Base-by-base conservation (phyloP, 1,140 invertebrate genomes). In the Goniozus legneri region DNA sequence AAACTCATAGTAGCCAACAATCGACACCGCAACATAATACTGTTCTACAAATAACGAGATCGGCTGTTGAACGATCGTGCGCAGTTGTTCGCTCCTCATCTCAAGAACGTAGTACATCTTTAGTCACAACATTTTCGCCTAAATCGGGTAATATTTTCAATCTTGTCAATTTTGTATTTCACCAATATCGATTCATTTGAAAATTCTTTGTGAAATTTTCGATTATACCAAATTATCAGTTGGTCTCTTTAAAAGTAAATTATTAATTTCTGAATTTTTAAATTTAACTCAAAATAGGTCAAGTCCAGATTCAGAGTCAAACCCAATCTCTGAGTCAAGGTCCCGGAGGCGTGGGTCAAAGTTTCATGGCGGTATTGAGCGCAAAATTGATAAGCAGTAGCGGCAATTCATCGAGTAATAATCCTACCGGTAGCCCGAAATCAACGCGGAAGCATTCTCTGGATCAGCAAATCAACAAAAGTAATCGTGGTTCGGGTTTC, bases 291-390 rank as follows among this genome's bases (percentile, higher is more conserved):
- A 58, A 50, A 35, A 32, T 3, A 32, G 32, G 75, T 50, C 74
- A 21, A 54, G 13, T 77, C 79, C 54, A 69, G 67, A n/a, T n/a
- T n/a, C n/a, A n/a, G n/a, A n/a, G 6, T 27, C 15, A 37, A 31
- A 19, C 12, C 8, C 15, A 18, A 18, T n/a, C 46, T 54, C 59
- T 56, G 41, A 42, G 44, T 24, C 62, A 64, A 64, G 77, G 77
- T 21, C 74, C 76, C 10, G 73, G 73, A 8, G 78, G 79, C 8
- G 76, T 79, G 4, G 79, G 78, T 42, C 80, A 82, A 38, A 82
- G 82, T 42, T 80, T 86, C 36, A 87, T 89, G 65, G 86, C 86
- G 1, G 81, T 82, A 7, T 65, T 89, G 10, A 87, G 84, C 58
- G 84, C 86, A 3, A 87, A 87, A 59, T 67, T 88, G 13, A 80